phyloP scores from a whole-genome alignment of 2,888 invertebrate genomes.

The Thymelicus lineola region DNA sequence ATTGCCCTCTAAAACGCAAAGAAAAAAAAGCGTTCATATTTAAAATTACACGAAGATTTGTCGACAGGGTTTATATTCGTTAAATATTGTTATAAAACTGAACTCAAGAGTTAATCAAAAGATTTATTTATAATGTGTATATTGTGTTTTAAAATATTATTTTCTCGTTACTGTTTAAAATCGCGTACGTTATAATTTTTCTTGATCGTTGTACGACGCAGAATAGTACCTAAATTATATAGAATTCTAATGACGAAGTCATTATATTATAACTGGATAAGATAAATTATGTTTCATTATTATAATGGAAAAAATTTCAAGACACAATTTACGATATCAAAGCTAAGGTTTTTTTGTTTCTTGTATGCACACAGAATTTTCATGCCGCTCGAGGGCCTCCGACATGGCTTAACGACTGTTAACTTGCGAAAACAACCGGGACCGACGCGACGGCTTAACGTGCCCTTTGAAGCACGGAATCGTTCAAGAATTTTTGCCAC shows the following conservation, averaged over 20 bases:
- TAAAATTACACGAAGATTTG: slow-evolving; percentile 1
- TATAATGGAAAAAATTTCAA: neutral
- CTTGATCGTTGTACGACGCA: slow-evolving; percentile 18
- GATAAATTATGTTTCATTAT: slow-evolving; percentile 15
- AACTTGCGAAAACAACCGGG: too few species aligned
- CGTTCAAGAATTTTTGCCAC: too few species aligned
- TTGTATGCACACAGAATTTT: too few species aligned
- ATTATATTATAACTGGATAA: slow-evolving; percentile 7
- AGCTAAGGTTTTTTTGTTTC: too few species aligned
- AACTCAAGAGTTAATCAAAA: slow-evolving; percentile 1
- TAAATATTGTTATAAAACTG: neutral
- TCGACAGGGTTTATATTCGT: too few species aligned
- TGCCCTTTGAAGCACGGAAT: too few species aligned
- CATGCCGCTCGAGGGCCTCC: too few species aligned
- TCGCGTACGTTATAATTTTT: slow-evolving; percentile 22
- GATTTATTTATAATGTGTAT: slow-evolving; percentile 4
- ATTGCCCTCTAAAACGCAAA: neutral
- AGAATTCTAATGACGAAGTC: too few species aligned
- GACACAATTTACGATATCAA: neutral
- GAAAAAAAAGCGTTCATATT: neutral
- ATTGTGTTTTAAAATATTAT: neutral
- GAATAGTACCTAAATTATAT: too few species aligned
- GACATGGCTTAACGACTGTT: too few species aligned
- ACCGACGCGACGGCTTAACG: too few species aligned
- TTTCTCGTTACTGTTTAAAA: slow-evolving; percentile 10